These are phyloP conservation scores for Climacteris rufus DNA, from an alignment of 2,113 vertebrate species.

Conservation along the genomic window DNA sequence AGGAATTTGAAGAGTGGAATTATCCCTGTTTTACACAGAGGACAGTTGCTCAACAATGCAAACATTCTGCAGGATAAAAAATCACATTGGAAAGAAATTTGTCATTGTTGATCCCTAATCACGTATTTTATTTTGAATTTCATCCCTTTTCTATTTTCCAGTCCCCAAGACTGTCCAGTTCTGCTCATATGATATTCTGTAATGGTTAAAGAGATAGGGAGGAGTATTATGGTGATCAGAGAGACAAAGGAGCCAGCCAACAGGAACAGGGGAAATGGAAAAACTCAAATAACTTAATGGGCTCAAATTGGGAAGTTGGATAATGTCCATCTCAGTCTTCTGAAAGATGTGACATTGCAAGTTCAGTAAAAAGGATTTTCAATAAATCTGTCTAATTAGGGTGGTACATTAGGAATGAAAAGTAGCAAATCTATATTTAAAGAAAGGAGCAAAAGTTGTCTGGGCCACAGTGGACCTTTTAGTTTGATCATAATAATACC, in stretches of 20 bases:
- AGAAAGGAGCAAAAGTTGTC: slow-evolving; percentile 11
- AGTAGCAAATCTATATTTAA: slow-evolving; percentile 48
- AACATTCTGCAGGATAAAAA: neutral
- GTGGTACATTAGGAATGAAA: slow-evolving; percentile 19
- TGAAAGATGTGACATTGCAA: slow-evolving; percentile 28
- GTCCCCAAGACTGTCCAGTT: neutral
- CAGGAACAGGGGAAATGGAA: neutral
- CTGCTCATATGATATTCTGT: neutral
- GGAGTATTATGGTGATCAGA: neutral
- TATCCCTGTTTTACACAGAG: neutral
- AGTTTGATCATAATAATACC: slow-evolving; percentile 5
- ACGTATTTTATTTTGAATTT: neutral
- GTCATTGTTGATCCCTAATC: neutral
- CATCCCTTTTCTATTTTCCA: neutral
- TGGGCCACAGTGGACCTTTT: neutral
- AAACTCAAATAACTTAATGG: slow-evolving; percentile 41
- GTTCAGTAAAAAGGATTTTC: slow-evolving; percentile 51
- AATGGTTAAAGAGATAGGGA: neutral
- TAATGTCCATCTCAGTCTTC: slow-evolving; percentile 33
- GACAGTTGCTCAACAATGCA: neutral
- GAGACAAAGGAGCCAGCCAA: neutral
- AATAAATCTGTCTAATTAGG: slow-evolving; percentile 46
- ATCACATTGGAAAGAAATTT: neutral
- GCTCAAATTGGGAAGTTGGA: slow-evolving; percentile 42
- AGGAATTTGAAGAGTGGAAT: neutral